These are phyloP conservation scores for Brachirus orientalis DNA, from an alignment of 2,113 vertebrate species.

Conservation along the genomic window DNA sequence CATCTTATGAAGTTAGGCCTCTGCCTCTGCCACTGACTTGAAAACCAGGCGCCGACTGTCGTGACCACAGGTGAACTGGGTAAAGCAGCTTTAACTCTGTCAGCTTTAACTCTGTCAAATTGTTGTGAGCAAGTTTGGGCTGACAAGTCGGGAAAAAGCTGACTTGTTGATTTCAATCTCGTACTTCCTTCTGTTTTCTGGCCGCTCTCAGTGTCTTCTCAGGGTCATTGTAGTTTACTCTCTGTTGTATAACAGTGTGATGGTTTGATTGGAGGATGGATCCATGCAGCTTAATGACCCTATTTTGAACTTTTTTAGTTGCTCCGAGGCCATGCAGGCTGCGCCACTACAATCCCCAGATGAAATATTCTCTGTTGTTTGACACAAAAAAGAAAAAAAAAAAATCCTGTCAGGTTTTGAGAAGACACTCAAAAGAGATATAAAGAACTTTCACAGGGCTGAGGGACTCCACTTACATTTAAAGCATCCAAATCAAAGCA, in stretches of 20 bases:
- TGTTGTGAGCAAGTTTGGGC: too few relatives aligned
- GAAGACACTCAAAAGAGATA: conserved; percentile 18
- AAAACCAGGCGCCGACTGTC: too few relatives aligned
- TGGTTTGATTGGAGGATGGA: not conserved
- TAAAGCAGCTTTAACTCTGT: too few relatives aligned
- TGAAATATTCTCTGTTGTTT: not conserved
- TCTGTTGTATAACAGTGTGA: not conserved
- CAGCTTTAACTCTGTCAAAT: too few relatives aligned
- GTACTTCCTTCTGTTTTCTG: too few relatives aligned
- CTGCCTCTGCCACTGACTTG: too few relatives aligned
- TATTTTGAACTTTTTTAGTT: not conserved
- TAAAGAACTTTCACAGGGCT: conserved; percentile 43
- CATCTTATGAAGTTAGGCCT: too few relatives aligned
- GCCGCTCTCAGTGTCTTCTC: too few relatives aligned
- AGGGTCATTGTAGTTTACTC: not conserved
- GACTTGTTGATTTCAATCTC: too few relatives aligned
- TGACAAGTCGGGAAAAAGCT: too few relatives aligned
- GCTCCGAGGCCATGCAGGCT: not conserved
- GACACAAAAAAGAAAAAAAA: not conserved
- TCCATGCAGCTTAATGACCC: too few relatives aligned
- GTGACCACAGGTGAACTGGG: too few relatives aligned
- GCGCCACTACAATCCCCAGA: not conserved
- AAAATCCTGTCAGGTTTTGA: conserved; percentile 4
- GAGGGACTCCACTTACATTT: conserved; percentile 62
- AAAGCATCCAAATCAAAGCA: conserved; percentile 78